Conservation (phyloP, 2,888 invertebrate genomes). For the Platycnemis pennipes region DNA sequence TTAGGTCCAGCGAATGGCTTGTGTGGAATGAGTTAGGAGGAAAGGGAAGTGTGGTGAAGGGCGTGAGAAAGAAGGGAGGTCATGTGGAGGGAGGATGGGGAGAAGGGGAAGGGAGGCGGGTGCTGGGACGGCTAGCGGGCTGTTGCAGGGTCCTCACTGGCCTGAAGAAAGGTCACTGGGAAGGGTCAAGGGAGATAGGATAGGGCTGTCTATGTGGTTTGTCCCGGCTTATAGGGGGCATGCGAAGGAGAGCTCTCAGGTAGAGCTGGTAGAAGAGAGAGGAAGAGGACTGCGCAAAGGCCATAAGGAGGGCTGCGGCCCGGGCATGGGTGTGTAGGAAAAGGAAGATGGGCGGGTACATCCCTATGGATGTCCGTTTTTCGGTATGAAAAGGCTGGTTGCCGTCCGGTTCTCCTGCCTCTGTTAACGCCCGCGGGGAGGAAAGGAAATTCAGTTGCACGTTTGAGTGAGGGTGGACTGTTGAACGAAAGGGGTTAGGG, state of each 20-base stretch:
- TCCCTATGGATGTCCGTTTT: conserved; percentile 43
- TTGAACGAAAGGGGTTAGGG: conserved; percentile 4
- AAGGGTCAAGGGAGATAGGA: neutral
- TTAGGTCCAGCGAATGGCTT: neutral
- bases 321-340: too few species aligned
- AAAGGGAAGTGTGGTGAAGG: neutral
- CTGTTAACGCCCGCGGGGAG: conserved; percentile 28
- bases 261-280: neutral
- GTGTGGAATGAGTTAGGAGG: too few species aligned
- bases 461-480: conserved; percentile 8
- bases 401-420: neutral
- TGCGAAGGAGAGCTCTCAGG: neutral
- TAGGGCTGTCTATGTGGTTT: neutral
- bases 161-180: neutral
- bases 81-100: neutral
- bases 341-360: neutral
- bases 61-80: neutral
- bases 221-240: too few species aligned
- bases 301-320: conserved; percentile 1
- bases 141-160: neutral
- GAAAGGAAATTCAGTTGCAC: conserved; percentile 33
- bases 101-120: neutral
- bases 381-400: neutral
- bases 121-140: neutral
- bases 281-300: neutral